Percentiles rank a stretch among this genome's conserved stretches.
Evolutionary conservation across 2,888 invertebrate species (phyloP).

Genomic region (Drosophila parthenogenetica): DNA sequence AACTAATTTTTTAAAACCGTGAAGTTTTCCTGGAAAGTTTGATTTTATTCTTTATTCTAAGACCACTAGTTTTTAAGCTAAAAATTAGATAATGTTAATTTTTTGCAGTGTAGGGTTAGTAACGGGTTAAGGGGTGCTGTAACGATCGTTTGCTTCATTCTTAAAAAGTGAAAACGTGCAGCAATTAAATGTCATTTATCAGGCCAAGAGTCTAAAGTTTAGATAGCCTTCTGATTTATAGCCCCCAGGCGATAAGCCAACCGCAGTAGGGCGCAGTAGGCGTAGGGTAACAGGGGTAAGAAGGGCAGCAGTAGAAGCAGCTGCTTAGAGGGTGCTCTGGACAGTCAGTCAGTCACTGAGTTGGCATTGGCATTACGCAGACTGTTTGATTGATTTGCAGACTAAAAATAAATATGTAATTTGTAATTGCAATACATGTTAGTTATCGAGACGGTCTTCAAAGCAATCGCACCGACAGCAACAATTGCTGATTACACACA

Average conservation of each 20-base stretch:
- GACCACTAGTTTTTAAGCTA: no score
- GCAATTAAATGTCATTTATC: slow-evolving; percentile 81
- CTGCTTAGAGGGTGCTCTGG: neutral
- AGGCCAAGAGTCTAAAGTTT: slow-evolving; percentile 77
- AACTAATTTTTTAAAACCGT: no score
- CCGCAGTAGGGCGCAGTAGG: neutral
- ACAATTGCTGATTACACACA: slow-evolving; percentile 46
- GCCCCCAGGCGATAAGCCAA: slow-evolving; percentile 69
- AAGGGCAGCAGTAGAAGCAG: slow-evolving; percentile 1
- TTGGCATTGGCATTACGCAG: slow-evolving; percentile 53
- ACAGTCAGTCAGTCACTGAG: slow-evolving; percentile 25
- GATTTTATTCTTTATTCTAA: no score
- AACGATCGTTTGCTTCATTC: slow-evolving; percentile 11
- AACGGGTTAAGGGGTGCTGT: slow-evolving; percentile 1
- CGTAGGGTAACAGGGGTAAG: slow-evolving; percentile 4
- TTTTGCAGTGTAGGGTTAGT: neutral
- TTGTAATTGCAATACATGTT: slow-evolving; percentile 64
- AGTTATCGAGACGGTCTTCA: slow-evolving; percentile 53
- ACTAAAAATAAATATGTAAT: slow-evolving; percentile 70
- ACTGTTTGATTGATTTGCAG: slow-evolving; percentile 73
- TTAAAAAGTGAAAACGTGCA: slow-evolving; percentile 69
- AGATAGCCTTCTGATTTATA: slow-evolving; percentile 83
- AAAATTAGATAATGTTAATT: no score
- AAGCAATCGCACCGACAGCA: slow-evolving; percentile 59
- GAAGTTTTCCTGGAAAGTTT: no score